Conservation (phyloP, 2,113 vertebrate species). For the Ifrita kowaldi region DNA sequence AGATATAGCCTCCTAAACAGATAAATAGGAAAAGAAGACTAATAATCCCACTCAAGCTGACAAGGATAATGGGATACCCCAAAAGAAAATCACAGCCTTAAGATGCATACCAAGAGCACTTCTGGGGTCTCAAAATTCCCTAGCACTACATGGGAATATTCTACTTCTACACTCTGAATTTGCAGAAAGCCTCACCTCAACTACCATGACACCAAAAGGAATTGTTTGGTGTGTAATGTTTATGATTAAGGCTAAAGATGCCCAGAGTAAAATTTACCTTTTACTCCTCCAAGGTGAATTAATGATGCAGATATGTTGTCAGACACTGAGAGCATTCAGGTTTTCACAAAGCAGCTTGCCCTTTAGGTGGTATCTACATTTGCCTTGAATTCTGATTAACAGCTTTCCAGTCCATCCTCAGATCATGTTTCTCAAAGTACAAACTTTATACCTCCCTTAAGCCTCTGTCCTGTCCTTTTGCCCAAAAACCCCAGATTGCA, state of each 20-base stretch:
- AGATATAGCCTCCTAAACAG: neutral
- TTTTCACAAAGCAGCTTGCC: neutral
- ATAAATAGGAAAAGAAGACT: neutral
- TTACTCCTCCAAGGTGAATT: neutral
- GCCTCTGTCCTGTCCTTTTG: neutral
- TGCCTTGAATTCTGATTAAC: neutral
- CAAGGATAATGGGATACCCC: neutral
- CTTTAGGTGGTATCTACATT: neutral
- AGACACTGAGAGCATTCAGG: neutral
- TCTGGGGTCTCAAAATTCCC: neutral
- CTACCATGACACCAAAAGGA: accelerated
- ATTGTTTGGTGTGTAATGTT: neutral
- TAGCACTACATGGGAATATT: neutral
- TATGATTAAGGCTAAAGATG: neutral
- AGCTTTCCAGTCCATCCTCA: neutral
- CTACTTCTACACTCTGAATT: neutral
- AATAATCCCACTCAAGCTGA: neutral
- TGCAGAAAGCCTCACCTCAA: neutral
- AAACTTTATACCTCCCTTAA: neutral
- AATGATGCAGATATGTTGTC: neutral
- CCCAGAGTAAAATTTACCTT: neutral
- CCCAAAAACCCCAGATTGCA: neutral
- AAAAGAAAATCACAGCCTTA: neutral
- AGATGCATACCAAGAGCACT: neutral
- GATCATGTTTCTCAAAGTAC: neutral